These are phyloP conservation scores for Thereva nobilitata DNA, from an alignment of 2,888 invertebrate genomes.

Conservation along the genomic window DNA sequence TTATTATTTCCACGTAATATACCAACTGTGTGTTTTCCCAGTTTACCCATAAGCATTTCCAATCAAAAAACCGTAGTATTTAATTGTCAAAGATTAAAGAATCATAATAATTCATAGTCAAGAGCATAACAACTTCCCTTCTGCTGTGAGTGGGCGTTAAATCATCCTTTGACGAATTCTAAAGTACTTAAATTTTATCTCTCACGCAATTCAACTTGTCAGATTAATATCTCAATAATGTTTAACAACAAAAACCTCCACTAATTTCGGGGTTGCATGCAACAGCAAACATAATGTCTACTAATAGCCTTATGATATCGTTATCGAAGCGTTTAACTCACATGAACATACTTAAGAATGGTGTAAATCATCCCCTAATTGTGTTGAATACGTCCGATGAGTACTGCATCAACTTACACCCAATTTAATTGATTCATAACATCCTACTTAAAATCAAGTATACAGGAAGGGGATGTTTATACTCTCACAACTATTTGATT, in stretches of 20 bases:
- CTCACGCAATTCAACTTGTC: too few relatives aligned
- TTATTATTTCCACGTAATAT: too few relatives aligned
- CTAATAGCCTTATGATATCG: not conserved
- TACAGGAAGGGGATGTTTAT: slow-evolving; percentile 30
- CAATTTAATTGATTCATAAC: slow-evolving; percentile 38
- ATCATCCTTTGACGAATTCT: too few relatives aligned
- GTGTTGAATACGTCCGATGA: not conserved
- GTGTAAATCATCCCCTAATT: slow-evolving; percentile 23
- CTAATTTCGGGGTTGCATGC: slow-evolving; percentile 1
- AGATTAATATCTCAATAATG: too few relatives aligned
- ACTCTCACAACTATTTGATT: slow-evolving; percentile 41
- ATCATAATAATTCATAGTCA: too few relatives aligned
- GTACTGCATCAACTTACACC: slow-evolving; percentile 32
- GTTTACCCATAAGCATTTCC: too few relatives aligned
- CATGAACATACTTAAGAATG: not conserved
- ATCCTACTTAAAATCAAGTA: slow-evolving; percentile 28
- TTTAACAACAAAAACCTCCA: not conserved
- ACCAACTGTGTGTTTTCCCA: too few relatives aligned
- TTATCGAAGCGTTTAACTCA: slow-evolving; percentile 14
- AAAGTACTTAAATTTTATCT: too few relatives aligned
- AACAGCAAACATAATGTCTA: not conserved
- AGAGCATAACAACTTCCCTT: too few relatives aligned
- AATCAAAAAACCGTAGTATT: too few relatives aligned
- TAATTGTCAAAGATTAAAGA: too few relatives aligned
- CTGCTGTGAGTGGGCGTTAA: too few relatives aligned